Conservation (phyloP, 1,140 invertebrate genomes). For the Drosophila tropicalis region DNA sequence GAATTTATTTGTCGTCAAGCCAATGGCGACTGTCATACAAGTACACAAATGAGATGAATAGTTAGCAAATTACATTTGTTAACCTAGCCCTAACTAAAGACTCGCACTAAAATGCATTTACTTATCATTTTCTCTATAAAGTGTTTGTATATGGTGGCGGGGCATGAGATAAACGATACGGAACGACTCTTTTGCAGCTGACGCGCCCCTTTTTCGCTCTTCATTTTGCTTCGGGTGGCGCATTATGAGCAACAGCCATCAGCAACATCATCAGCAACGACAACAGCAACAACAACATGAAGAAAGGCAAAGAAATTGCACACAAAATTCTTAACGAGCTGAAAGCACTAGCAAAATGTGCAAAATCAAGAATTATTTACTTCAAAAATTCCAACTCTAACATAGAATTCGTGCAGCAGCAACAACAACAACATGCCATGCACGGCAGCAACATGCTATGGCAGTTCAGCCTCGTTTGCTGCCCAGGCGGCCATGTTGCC, state of each 20-base stretch:
- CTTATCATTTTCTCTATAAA: slow-evolving; percentile 33
- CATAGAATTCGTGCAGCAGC: slow-evolving; percentile 76
- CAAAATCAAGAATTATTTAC: slow-evolving; percentile 75
- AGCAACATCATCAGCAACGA: slow-evolving; percentile 42
- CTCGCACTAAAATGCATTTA: slow-evolving; percentile 26
- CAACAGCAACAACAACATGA: slow-evolving; percentile 42
- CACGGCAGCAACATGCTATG: slow-evolving; percentile 74
- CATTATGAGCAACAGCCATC: slow-evolving; percentile 66
- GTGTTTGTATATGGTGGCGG: slow-evolving; percentile 10
- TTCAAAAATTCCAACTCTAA: slow-evolving; percentile 78
- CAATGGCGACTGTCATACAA: slow-evolving; percentile 21
- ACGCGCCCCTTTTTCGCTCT: slow-evolving; percentile 47
- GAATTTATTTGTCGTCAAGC: slow-evolving; percentile 72
- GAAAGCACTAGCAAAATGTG: slow-evolving; percentile 69
- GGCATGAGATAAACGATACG: slow-evolving; percentile 78
- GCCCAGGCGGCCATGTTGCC: slow-evolving; percentile 76
- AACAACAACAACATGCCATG: slow-evolving; percentile 37
- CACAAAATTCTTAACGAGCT: slow-evolving; percentile 79
- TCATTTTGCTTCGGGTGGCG: slow-evolving; percentile 34
- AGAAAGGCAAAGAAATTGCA: slow-evolving; percentile 56
- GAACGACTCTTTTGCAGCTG: slow-evolving; percentile 73
- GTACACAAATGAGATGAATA: slow-evolving; percentile 34
- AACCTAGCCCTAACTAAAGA: slow-evolving; percentile 1
- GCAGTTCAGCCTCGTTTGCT: slow-evolving; percentile 80
- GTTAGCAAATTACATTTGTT: slow-evolving; percentile 4